Base-by-base conservation (phyloP, 1,140 invertebrate species). In the Papilio glaucus region DNA sequence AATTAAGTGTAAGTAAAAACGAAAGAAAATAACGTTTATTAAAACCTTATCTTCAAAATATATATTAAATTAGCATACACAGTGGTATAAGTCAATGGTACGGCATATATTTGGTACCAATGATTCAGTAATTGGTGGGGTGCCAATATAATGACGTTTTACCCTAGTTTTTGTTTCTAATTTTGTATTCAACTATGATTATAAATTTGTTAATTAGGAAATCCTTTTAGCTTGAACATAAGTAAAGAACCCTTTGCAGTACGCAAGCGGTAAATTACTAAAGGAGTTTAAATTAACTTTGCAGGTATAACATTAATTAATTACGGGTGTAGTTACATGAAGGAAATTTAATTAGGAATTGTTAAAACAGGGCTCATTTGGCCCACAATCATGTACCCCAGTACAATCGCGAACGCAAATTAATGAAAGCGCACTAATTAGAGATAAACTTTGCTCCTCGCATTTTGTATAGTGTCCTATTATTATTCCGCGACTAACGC, bases 401-500 rank as follows among this genome's bases (percentile, higher is more conserved):
- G 37, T 65, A 72, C 38, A 65, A 68, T 42, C 42, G 61, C 68
- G 65, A 71, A 72, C 71, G 70, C 53, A 63, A 74, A 71, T 67
- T 71, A 39, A 62, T 38, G 38, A 24, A 26, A 73, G 67, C 77
- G 33, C 29, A 73, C 76, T 78, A 82, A 79, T 79, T 77, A 76
- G 63, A 78, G 70, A 72, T 73, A 76, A 69, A 81, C 70, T 71
- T 77, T 72, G 26, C 39, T 42, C 74, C 57, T 45, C 26, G 61
- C 62, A 68, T 74, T 71, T 75, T 26, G 39, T 68, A 72, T 72
- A 76, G 70, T 71, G 76, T 70, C 72, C 60, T 83, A 82, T 80
- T 72, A 81, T 82, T 81, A 86, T 81, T 73, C 65, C 72, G 82
- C 72, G 81, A 83, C 85, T 81, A 84, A 81, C 83, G 81, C 85